Conservation (phyloP, 2,888 invertebrate genomes). For the Balanococcus diminutus region DNA sequence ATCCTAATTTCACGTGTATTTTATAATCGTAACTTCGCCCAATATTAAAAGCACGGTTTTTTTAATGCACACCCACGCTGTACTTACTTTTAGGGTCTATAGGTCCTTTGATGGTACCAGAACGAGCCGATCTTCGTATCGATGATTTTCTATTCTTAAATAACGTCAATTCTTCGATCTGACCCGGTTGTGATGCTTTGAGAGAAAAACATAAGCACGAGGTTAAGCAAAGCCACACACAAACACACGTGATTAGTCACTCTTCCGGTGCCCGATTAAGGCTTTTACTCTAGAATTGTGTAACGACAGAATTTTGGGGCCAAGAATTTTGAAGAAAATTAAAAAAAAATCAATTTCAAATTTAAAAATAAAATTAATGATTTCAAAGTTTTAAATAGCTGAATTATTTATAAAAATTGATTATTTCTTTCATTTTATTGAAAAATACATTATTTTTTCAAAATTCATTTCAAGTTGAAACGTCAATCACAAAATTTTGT, state of each 20-base stretch:
- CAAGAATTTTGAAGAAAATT: too few relatives aligned
- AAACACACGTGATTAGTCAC: neutral
- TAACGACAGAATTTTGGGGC: too few relatives aligned
- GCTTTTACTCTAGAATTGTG: too few relatives aligned
- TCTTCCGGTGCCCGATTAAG: too few relatives aligned
- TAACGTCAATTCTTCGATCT: conserved; percentile 70
- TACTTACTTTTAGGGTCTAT: conserved; percentile 66
- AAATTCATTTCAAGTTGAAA: too few relatives aligned
- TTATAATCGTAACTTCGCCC: neutral
- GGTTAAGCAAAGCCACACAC: conserved; percentile 14
- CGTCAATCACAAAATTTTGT: too few relatives aligned
- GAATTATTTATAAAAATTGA: too few relatives aligned
- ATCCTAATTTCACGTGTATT: neutral
- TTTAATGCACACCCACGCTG: neutral
- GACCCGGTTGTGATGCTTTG: conserved; percentile 70
- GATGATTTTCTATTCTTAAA: conserved; percentile 79
- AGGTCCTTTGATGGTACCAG: conserved; percentile 67
- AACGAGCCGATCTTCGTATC: conserved; percentile 77
- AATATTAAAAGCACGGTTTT: neutral
- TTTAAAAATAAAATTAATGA: too few relatives aligned
- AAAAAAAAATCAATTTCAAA: too few relatives aligned
- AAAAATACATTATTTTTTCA: too few relatives aligned
- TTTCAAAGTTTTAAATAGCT: too few relatives aligned
- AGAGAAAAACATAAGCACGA: conserved; percentile 10
- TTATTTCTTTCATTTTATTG: too few relatives aligned